Conservation (phyloP, 30 jellyfish, hydroid and myxozoan species). For the Aurelia aurita complex sp. Pacific region DNA sequence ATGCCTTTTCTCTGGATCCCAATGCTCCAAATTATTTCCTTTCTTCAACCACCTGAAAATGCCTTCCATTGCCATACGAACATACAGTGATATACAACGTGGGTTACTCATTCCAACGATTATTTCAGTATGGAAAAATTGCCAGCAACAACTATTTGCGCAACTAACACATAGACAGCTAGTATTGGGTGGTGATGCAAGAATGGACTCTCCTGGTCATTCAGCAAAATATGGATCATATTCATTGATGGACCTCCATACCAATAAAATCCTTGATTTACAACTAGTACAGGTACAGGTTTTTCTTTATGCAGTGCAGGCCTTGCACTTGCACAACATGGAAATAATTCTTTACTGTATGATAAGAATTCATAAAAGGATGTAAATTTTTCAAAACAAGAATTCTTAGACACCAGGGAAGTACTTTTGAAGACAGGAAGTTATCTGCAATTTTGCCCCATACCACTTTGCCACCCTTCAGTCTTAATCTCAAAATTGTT, state of each 20-base stretch:
- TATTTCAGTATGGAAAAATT: conserved; percentile 6
- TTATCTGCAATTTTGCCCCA: no score
- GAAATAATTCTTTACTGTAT: no score
- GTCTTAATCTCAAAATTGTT: no score
- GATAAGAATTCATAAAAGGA: no score
- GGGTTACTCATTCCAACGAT: conserved; percentile 16
- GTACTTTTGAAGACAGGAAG: no score
- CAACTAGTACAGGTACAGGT: conserved; percentile 25
- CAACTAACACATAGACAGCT: background rate
- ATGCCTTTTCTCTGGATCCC: conserved; percentile 55
- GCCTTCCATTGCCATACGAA: conserved; percentile 24
- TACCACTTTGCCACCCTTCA: no score
- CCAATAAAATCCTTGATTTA: conserved; percentile 13
- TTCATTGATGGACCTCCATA: conserved; percentile 33
- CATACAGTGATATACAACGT: conserved; percentile 12
- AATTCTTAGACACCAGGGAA: no score
- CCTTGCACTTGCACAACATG: no score
- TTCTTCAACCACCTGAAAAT: conserved; percentile 35
- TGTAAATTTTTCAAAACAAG: no score
- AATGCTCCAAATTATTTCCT: conserved; percentile 17
- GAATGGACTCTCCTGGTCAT: conserved; percentile 44
- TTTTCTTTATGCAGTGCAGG: background rate
- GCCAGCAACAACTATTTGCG: background rate
- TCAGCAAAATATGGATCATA: conserved; percentile 49
- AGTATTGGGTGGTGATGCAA: conserved; percentile 45